These are phyloP conservation scores for Hipparchia sbordonii DNA, from an alignment of 2,888 invertebrate genomes.

Conservation along the genomic window DNA sequence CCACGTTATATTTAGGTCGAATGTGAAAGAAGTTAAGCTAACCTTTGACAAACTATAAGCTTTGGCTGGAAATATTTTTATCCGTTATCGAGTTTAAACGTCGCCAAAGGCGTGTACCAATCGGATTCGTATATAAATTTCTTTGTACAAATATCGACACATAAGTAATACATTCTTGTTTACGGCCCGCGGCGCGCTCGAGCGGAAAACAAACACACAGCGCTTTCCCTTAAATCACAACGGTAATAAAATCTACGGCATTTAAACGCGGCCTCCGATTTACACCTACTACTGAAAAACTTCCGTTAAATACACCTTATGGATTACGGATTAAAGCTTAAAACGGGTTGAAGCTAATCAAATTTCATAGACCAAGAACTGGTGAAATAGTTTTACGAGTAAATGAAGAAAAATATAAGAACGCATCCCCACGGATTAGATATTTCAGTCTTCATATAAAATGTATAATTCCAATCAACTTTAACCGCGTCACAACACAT, in stretches of 20 bases:
- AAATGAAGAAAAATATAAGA: too few relatives aligned
- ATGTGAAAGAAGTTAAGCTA: too few relatives aligned
- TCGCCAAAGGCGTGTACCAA: not conserved
- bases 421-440: too few relatives aligned
- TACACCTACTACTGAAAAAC: constrained; percentile 19
- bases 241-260: constrained; percentile 39
- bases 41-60: not conserved
- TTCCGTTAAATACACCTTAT: constrained; percentile 6
- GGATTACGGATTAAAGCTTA: not conserved
- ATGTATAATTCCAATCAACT: too few relatives aligned
- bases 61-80: not conserved
- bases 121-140: constrained; percentile 6
- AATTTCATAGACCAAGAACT: not conserved
- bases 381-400: not conserved
- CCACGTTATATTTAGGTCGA: too few relatives aligned
- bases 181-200: constrained; percentile 37
- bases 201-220: constrained; percentile 39
- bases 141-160: constrained; percentile 1
- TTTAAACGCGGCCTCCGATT: constrained; percentile 26
- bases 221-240: constrained; percentile 37
- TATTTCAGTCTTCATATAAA: too few relatives aligned
- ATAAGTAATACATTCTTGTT: constrained; percentile 27
- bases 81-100: not conserved
- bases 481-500: too few relatives aligned
- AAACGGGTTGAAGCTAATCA: not conserved